Evolutionary conservation across 2,888 invertebrate genomes (phyloP).

Genomic region (Scaptomyza parva): DNA sequence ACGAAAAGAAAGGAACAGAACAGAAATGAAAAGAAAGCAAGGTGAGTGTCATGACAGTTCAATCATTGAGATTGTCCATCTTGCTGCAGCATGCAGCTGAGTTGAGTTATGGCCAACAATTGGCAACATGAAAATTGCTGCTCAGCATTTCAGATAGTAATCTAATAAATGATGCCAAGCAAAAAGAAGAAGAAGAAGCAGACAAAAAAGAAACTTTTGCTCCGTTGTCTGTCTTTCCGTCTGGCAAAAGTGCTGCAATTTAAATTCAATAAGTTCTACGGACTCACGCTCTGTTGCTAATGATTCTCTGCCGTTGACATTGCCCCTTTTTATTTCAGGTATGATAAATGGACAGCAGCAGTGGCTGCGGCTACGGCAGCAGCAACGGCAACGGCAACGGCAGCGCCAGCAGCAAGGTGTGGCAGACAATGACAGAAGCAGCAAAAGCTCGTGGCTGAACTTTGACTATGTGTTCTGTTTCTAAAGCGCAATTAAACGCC

Average conservation of each 20-base stretch:
- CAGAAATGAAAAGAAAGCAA: conserved; percentile 17
- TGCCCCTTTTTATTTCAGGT: conserved; percentile 42
- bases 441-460: conserved; percentile 48
- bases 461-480: conserved; percentile 60
- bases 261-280: conserved; percentile 36
- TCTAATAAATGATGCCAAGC: conserved; percentile 13
- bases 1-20: no score
- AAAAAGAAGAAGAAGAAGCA: neutral
- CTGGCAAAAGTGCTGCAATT: conserved; percentile 26
- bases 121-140: conserved; percentile 34
- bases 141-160: conserved; percentile 15
- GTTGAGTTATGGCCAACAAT: conserved; percentile 50
- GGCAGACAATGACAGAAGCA: conserved; percentile 47
- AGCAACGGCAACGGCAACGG: conserved; percentile 47
- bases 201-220: neutral
- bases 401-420: conserved; percentile 50
- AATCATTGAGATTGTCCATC: conserved; percentile 64
- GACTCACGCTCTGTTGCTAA: conserved; percentile 24
- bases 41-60: conserved; percentile 67
- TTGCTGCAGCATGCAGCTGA: conserved; percentile 27
- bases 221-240: no score
- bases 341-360: conserved; percentile 69
- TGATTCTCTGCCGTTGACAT: conserved; percentile 50
- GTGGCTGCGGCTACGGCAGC: conserved; percentile 33
- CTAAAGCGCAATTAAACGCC: conserved; percentile 72